These are phyloP conservation scores for Laupala kohalensis DNA, from an alignment of 1,140 invertebrate species.

Conservation along the genomic window DNA sequence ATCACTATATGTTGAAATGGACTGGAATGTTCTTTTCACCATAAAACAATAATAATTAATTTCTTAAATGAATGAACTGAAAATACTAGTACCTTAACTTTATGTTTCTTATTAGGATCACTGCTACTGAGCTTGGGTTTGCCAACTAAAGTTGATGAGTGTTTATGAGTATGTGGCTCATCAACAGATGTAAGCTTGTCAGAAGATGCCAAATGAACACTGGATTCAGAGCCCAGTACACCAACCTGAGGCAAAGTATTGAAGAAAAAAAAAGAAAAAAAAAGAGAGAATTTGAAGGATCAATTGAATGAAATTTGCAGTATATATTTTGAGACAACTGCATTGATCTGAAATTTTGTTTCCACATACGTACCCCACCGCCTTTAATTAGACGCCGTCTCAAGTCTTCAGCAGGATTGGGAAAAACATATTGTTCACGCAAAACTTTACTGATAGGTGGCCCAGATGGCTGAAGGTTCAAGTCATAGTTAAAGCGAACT, in stretches of 20 bases:
- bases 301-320: too few species aligned
- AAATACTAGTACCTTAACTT: constrained; percentile 35
- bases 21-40: too few species aligned
- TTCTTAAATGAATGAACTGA: neutral
- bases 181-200: constrained; percentile 10
- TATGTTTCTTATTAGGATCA: constrained; percentile 45
- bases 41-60: too few species aligned
- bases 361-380: constrained; percentile 61
- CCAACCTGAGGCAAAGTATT: constrained; percentile 10
- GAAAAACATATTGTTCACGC: constrained; percentile 65
- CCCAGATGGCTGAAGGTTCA: constrained; percentile 61
- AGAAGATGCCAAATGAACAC: constrained; percentile 1
- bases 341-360: neutral
- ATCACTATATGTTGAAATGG: too few species aligned
- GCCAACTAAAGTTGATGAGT: constrained; percentile 33
- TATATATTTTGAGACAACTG: too few species aligned
- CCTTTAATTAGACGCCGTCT: constrained; percentile 72
- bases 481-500: constrained; percentile 74
- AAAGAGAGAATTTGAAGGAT: too few species aligned
- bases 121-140: constrained; percentile 51
- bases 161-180: constrained; percentile 6
- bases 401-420: constrained; percentile 80
- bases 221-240: constrained; percentile 13
- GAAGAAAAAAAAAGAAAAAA: too few species aligned
- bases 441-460: constrained; percentile 49